phyloP scores from a whole-genome alignment of 2,113 vertebrate species.

The Saimiri boliviensis region DNA sequence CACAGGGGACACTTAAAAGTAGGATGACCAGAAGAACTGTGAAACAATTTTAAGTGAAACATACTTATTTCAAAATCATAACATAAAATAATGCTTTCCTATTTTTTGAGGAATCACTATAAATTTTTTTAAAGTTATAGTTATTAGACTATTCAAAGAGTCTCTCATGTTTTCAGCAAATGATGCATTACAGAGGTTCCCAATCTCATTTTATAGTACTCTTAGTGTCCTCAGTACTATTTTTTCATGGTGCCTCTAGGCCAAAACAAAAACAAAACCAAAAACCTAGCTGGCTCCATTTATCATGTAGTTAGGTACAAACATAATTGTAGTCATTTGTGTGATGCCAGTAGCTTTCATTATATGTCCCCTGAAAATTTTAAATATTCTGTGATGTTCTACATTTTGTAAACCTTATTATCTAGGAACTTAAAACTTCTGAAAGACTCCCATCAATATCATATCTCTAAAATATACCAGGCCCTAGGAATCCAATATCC shows the following conservation, averaged over 20 bases:
- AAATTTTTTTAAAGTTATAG: not conserved
- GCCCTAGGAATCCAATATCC: constrained; percentile 13
- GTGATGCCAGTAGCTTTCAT: not conserved
- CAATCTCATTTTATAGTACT: not conserved
- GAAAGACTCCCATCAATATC: not conserved
- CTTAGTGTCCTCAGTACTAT: not conserved
- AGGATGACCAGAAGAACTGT: constrained; percentile 81
- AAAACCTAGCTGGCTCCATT: not conserved
- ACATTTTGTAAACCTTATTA: not conserved
- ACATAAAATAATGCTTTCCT: not conserved
- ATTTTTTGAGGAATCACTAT: not conserved
- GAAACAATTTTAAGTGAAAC: constrained; percentile 66
- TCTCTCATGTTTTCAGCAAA: constrained; percentile 3
- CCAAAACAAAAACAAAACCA: not conserved
- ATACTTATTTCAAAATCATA: constrained; percentile 44
- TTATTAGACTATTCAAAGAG: constrained; percentile 13
- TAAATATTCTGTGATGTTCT: not conserved
- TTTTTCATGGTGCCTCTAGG: not conserved
- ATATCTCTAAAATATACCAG: not conserved
- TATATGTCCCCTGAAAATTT: not conserved
- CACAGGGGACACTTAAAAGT: constrained; percentile 90
- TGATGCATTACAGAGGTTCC: constrained; percentile 1
- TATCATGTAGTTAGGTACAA: not conserved
- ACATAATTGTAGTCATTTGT: not conserved
- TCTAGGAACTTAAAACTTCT: constrained; percentile 31